phyloP scores from a whole-genome alignment of 2,888 invertebrate species.

The Lasius platythorax region DNA sequence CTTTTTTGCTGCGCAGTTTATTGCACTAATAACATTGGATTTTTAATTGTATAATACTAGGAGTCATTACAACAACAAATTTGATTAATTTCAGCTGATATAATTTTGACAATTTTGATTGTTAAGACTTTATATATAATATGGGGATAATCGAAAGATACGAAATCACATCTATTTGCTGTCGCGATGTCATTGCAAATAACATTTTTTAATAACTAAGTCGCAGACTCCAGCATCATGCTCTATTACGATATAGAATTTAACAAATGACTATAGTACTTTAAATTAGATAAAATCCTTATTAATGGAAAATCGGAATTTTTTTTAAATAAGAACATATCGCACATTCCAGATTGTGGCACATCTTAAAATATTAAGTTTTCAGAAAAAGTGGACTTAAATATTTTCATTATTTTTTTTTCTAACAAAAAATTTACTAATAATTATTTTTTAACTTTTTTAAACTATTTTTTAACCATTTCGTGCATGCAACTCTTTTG shows the following conservation, averaged over 20 bases:
- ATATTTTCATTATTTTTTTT: neutral
- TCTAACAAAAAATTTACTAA: neutral
- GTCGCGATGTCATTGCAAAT: neutral
- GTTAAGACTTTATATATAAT: neutral
- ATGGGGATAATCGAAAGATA: neutral
- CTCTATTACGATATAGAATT: neutral
- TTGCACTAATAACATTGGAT: neutral
- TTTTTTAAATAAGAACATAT: neutral
- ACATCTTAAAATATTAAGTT: neutral
- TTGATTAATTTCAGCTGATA: no score
- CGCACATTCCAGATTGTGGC: no score
- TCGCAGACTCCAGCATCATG: neutral
- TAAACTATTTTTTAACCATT: neutral
- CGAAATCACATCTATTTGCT: neutral
- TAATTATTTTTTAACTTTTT: neutral
- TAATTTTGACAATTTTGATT: no score
- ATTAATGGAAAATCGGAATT: neutral
- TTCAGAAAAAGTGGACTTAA: neutral
- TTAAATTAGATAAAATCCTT: neutral
- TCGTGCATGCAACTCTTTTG: neutral
- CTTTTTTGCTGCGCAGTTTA: neutral
- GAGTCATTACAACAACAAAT: neutral
- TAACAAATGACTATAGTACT: neutral
- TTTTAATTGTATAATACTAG: neutral
- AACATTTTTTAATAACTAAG: constrained; percentile 5